These are phyloP conservation scores for Drosophila yakuba DNA, from an alignment of 1,140 invertebrate genomes.

Conservation along the genomic window DNA sequence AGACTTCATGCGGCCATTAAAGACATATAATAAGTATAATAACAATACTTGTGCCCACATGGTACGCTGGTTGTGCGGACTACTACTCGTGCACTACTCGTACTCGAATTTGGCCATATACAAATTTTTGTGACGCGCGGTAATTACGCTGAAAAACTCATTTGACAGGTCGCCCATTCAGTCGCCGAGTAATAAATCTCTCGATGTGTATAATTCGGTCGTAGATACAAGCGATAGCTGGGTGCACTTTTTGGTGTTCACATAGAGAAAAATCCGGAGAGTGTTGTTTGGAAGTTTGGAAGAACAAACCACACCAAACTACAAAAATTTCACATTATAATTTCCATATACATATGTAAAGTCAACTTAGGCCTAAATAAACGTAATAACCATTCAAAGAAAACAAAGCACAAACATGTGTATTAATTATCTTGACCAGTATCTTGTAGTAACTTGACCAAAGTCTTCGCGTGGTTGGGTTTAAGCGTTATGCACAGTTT, in stretches of 20 bases:
- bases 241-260: slow-evolving; percentile 26
- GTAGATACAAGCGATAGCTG: slow-evolving; percentile 58
- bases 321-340: too few species aligned
- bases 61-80: slow-evolving; percentile 47
- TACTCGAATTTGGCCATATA: slow-evolving; percentile 62
- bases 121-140: slow-evolving; percentile 70
- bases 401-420: too few species aligned
- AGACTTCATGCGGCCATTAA: slow-evolving; percentile 60
- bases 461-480: too few species aligned
- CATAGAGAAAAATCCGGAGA: background rate
- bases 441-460: too few species aligned
- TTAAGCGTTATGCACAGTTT: background rate
- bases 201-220: slow-evolving; percentile 77
- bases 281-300: too few species aligned
- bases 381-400: too few species aligned
- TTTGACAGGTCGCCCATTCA: slow-evolving; percentile 78
- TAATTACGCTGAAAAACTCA: slow-evolving; percentile 82
- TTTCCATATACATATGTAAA: too few species aligned
- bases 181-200: slow-evolving; percentile 74
- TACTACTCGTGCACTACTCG: too few species aligned
- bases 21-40: slow-evolving; percentile 53
- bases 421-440: too few species aligned
- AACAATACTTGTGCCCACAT: slow-evolving; percentile 70
- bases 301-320: too few species aligned
- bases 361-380: too few species aligned